These are phyloP conservation scores for Gavialis gangeticus DNA, from an alignment of 2,113 vertebrate species.

Conservation along the genomic window DNA sequence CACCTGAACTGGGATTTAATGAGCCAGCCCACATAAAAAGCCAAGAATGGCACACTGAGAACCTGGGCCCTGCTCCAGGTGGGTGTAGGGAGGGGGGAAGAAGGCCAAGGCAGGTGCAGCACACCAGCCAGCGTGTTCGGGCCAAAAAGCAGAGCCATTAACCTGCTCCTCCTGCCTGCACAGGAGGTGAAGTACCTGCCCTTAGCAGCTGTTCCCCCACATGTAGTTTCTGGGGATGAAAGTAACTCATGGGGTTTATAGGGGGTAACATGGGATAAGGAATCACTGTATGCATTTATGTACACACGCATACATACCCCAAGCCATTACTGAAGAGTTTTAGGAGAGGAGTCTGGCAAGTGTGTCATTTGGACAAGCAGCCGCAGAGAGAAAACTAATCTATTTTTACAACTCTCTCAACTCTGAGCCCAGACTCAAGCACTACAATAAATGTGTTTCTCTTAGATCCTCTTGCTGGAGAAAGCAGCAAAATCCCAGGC, in stretches of 20 bases:
- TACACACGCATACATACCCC: no score
- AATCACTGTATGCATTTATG: accelerated
- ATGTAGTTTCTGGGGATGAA: background rate
- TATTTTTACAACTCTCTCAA: background rate
- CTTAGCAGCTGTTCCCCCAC: background rate
- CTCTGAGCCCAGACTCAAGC: background rate
- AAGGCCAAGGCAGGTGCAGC: background rate
- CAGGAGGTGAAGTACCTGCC: background rate
- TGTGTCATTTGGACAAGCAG: background rate
- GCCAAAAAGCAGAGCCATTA: background rate
- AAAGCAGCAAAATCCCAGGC: accelerated
- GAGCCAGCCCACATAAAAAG: background rate
- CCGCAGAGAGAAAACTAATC: background rate
- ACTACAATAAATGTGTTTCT: accelerated
- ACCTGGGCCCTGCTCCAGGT: background rate
- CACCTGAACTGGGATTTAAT: background rate
- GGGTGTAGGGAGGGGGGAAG: background rate
- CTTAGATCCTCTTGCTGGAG: accelerated
- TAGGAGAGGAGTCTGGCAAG: accelerated
- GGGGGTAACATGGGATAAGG: background rate
- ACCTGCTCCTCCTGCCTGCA: background rate
- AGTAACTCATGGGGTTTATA: no score
- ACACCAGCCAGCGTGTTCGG: background rate
- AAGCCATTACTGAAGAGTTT: background rate
- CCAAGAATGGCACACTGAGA: background rate